These are phyloP conservation scores for Myopa tessellatipennis DNA, from an alignment of 2,888 invertebrate species.

Conservation along the genomic window DNA sequence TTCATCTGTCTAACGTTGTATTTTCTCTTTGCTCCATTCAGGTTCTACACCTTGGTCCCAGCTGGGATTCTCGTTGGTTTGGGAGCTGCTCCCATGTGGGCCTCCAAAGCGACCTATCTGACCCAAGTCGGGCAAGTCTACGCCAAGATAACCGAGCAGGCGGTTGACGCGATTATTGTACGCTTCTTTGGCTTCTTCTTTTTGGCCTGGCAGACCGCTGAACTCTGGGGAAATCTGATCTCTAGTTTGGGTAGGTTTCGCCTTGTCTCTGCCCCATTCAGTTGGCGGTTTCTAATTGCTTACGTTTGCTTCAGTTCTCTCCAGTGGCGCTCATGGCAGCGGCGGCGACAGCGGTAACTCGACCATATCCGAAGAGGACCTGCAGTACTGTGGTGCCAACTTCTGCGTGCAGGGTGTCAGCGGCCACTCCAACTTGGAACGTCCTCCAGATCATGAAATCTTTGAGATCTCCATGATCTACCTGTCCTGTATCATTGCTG, in stretches of 20 bases:
- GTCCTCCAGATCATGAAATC: constrained; percentile 87
- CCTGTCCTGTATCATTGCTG: constrained; percentile 85
- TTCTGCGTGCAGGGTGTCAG: constrained; percentile 81
- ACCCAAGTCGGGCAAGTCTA: constrained; percentile 93
- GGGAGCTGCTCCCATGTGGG: constrained; percentile 98
- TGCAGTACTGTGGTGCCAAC: constrained; percentile 81
- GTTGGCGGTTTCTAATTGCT: background rate
- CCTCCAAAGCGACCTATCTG: constrained; percentile 96
- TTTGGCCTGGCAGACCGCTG: constrained; percentile 95
- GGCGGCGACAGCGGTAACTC: constrained; percentile 68
- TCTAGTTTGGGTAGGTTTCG: constrained; percentile 77
- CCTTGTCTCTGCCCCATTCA: background rate
- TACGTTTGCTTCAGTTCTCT: constrained; percentile 70
- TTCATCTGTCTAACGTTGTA: background rate
- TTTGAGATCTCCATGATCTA: constrained; percentile 91
- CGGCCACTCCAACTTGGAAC: constrained; percentile 79
- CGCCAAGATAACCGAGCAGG: constrained; percentile 87
- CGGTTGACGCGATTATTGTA: constrained; percentile 92
- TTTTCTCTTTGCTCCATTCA: constrained; percentile 55
- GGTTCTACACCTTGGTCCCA: constrained; percentile 91
- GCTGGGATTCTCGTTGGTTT: constrained; percentile 94
- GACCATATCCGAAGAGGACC: constrained; percentile 68
- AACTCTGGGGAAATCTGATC: constrained; percentile 95
- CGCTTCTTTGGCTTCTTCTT: constrained; percentile 99
- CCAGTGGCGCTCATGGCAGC: constrained; percentile 77